Percentiles rank a stretch among this genome's conserved stretches.
Evolutionary conservation across 2,113 vertebrate species (phyloP).

Genomic region (Odobenus rosmarus): DNA sequence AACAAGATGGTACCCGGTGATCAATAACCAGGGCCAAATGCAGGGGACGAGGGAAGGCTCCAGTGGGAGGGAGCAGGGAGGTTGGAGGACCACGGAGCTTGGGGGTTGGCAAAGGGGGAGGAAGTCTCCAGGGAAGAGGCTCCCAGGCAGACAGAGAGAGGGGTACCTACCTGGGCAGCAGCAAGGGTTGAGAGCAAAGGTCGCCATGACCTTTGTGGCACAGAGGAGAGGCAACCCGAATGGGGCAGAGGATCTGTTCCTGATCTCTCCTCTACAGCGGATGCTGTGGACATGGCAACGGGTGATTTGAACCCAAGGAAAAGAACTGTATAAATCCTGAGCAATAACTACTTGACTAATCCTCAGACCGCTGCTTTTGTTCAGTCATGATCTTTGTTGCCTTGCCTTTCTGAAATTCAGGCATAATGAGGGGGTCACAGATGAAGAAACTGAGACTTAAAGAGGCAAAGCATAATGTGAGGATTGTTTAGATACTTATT

Average conservation of each 20-base stretch:
- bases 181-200: not conserved
- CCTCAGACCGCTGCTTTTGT: not conserved
- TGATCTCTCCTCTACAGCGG: not conserved
- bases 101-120: not conserved
- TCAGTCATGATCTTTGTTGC: not conserved
- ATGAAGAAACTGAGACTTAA: not conserved
- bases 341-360: not conserved
- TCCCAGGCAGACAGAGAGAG: not conserved
- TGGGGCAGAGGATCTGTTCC: not conserved
- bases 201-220: not conserved
- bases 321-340: too few species aligned
- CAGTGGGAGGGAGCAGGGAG: not conserved
- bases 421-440: not conserved
- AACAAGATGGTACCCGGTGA: not conserved
- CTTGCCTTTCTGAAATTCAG: not conserved
- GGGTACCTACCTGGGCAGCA: not conserved
- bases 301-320: not conserved
- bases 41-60: not conserved
- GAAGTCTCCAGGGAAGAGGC: not conserved
- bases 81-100: not conserved
- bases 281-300: not conserved
- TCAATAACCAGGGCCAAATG: not conserved
- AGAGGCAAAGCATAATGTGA: not conserved
- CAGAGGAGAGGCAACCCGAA: not conserved
- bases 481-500: not conserved